phyloP scores from a whole-genome alignment of 2,797 vertebrate species.

The Anabacerthia variegaticeps region DNA sequence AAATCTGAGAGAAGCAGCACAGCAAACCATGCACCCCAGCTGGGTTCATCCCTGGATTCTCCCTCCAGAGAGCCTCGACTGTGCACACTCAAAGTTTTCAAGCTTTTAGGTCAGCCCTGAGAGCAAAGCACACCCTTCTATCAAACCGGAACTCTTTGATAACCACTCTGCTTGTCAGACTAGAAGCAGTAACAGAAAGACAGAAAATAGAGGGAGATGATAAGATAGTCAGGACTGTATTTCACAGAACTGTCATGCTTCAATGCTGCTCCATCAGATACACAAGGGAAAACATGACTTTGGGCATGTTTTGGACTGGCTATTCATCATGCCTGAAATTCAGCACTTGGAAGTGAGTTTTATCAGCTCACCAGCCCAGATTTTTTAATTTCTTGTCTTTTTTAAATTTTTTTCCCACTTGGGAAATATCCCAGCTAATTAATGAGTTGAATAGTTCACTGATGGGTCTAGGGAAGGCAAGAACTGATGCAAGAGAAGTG shows the following conservation, averaged over 20 bases:
- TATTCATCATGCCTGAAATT: background rate
- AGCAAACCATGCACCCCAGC: background rate
- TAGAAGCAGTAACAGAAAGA: background rate
- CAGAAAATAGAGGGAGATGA: background rate
- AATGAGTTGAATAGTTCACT: background rate
- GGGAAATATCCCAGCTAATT: background rate
- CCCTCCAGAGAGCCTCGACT: background rate
- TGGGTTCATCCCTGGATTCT: background rate
- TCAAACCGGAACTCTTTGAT: background rate
- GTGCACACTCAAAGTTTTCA: accelerated
- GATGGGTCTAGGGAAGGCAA: background rate
- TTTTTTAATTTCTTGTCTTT: background rate
- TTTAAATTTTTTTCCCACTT: background rate
- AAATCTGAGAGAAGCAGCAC: background rate
- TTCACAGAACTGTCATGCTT: background rate
- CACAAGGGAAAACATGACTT: background rate
- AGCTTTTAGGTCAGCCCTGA: background rate
- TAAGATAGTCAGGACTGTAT: background rate
- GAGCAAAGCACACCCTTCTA: background rate
- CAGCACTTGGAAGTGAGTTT: background rate
- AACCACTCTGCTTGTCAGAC: background rate
- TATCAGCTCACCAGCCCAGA: background rate
- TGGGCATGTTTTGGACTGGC: background rate
- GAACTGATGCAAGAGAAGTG: background rate
- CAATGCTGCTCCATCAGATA: background rate